Conservation (phyloP, 2,797 vertebrate species). For the Tapera naevia region DNA sequence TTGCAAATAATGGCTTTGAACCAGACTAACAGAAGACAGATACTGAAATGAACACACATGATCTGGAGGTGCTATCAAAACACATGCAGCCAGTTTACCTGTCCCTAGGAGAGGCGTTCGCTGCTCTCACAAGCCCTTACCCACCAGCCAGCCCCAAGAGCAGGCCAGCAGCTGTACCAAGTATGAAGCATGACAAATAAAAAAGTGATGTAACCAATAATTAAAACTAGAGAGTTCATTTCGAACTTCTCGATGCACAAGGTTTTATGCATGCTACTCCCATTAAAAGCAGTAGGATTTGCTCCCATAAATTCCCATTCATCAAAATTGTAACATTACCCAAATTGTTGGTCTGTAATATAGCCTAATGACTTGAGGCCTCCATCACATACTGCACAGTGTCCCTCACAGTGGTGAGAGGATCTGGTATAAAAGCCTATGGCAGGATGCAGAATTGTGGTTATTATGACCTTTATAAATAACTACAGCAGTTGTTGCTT, state of each 20-base stretch:
- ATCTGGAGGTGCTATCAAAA: neutral
- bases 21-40: neutral
- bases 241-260: neutral
- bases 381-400: neutral
- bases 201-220: neutral
- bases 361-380: constrained; percentile 21
- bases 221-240: neutral
- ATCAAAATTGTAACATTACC: constrained; percentile 24
- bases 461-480: neutral
- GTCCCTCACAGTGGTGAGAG: neutral
- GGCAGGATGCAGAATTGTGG: neutral
- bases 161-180: neutral
- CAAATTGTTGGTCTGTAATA: constrained; percentile 17
- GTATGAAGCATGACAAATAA: neutral
- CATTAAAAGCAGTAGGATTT: constrained; percentile 37
- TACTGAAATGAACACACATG: neutral
- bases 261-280: constrained; percentile 15
- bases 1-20: neutral
- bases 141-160: neutral
- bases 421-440: neutral
- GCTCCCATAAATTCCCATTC: constrained; percentile 51
- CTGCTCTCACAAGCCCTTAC: neutral
- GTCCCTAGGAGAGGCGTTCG: neutral
- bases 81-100: neutral
- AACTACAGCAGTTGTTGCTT: neutral